Percentiles rank a stretch among this genome's conserved stretches.
Evolutionary conservation across 1,140 invertebrate species (phyloP).

Genomic region (Drosophila tani): DNA sequence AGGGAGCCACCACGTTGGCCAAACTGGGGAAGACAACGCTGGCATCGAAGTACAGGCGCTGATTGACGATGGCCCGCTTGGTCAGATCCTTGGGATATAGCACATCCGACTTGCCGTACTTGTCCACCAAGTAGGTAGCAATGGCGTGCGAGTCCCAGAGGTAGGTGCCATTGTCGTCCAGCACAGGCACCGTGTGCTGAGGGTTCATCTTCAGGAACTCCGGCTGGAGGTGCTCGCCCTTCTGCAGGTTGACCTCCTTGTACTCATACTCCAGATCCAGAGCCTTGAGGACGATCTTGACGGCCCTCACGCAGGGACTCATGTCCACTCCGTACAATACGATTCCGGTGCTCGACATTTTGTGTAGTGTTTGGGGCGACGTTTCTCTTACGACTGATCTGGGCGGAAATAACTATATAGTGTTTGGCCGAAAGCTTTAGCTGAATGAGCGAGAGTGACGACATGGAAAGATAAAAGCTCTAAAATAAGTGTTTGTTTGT

Average conservation of each 20-base stretch:
- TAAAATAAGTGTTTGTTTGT: not conserved
- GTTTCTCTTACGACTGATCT: constrained; percentile 14
- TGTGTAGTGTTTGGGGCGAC: not conserved
- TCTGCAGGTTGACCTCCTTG: constrained; percentile 86
- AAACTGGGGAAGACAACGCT: constrained; percentile 86
- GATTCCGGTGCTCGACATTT: constrained; percentile 51
- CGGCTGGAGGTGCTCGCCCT: constrained; percentile 87
- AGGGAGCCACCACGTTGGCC: constrained; percentile 60
- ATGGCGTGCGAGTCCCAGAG: constrained; percentile 81
- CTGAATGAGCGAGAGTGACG: not conserved
- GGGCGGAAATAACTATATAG: not conserved
- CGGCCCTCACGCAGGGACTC: constrained; percentile 85
- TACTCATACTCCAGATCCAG: constrained; percentile 85
- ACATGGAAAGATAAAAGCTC: not conserved
- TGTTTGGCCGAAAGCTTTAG: constrained; percentile 4
- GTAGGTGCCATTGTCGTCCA: constrained; percentile 63
- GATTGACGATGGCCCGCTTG: constrained; percentile 86
- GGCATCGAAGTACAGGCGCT: constrained; percentile 87
- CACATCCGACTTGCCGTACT: constrained; percentile 86
- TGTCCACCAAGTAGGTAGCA: constrained; percentile 86
- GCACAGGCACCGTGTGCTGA: constrained; percentile 77
- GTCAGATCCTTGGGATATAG: constrained; percentile 87
- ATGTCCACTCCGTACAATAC: constrained; percentile 84
- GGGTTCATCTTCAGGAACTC: constrained; percentile 86
- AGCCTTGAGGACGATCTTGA: constrained; percentile 83